Base-by-base conservation (phyloP, 2,797 vertebrate species). In the Ibycter americanus region DNA sequence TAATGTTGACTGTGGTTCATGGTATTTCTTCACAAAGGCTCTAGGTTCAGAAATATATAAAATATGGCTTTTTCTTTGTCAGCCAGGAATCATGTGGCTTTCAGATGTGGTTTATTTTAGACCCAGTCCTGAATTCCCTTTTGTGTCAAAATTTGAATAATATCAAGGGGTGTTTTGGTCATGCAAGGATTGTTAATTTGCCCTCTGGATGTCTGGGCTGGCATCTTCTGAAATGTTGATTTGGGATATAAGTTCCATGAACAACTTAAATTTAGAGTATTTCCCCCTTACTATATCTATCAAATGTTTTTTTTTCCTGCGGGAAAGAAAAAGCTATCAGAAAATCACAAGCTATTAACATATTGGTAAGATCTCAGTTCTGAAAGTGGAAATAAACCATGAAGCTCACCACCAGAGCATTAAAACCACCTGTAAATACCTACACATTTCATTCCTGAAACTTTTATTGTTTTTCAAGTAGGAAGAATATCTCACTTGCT, bases 401-500 rank as follows among this genome's bases (percentile, higher is more conserved):
- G 52, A 63, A 93, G 2, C 66, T 88, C 72, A 84, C 15, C 21
- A 17, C 8, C 13, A 77, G 83, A 83, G 42, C 36, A 84, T 86
- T 92, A 91, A 96, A 94, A 59, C 3, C 59, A 71, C 68, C 72
- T 91, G 79, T 52, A 91, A 90, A 92, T 44, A 61, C 56, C 56
- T 52, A 87, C 73, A 83, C 54, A 81, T 91, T 95, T 96, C 5
- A 90, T 90, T 80, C 84, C 74, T 93, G 90, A 97, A 90, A 94
- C 67, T 95, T 83, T 68, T 87, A 85, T 63, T 88, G 52, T 51
- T 91, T 96, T 91, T 93, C 15, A 72, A 83, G 56, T 79, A 72
- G 70, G 86, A 84, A 92, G 38, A 92, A 58, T 89, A 71, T 91
- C 89, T 92, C 38, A 46, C 34, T 95, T 44, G 11, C 70, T 83